These are phyloP conservation scores for Herpetotheres cachinnans DNA, from an alignment of 2,113 vertebrate species.

Conservation along the genomic window DNA sequence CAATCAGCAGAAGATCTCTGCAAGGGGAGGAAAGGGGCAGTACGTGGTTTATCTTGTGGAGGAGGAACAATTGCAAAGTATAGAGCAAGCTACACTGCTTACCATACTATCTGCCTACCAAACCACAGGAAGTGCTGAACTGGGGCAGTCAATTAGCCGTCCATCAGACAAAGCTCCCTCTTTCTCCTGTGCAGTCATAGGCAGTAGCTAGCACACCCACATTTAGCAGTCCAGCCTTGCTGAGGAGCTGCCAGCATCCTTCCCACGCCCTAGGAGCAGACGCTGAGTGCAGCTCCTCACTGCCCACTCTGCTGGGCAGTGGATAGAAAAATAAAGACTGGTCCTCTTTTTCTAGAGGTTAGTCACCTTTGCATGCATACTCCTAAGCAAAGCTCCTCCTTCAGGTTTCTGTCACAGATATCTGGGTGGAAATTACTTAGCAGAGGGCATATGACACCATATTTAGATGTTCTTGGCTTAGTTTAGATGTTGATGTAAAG, in stretches of 20 bases:
- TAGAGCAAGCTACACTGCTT: not conserved
- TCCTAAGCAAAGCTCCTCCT: not conserved
- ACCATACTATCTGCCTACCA: not conserved
- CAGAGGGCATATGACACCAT: not conserved
- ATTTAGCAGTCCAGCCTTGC: not conserved
- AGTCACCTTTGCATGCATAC: not conserved
- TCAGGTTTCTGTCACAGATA: not conserved
- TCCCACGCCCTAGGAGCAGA: rapidly evolving
- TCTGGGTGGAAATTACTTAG: not conserved
- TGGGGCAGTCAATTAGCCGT: not conserved
- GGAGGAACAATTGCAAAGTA: not conserved
- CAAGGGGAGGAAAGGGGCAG: not conserved
- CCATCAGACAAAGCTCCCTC: not conserved
- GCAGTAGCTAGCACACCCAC: not conserved
- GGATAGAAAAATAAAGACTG: not conserved
- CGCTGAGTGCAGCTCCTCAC: not conserved
- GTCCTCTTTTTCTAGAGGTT: not conserved
- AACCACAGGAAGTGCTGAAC: not conserved
- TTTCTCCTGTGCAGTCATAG: not conserved
- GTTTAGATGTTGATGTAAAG: not conserved
- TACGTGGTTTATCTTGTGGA: not conserved
- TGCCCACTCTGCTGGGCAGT: not conserved
- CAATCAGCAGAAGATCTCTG: not conserved
- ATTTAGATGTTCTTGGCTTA: not conserved
- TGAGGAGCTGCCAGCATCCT: not conserved